Evolutionary conservation across 2,888 invertebrate genomes (phyloP), one percentile per base, ranked within the genome.

Genomic region (Drosophila paramelanica): DNA sequence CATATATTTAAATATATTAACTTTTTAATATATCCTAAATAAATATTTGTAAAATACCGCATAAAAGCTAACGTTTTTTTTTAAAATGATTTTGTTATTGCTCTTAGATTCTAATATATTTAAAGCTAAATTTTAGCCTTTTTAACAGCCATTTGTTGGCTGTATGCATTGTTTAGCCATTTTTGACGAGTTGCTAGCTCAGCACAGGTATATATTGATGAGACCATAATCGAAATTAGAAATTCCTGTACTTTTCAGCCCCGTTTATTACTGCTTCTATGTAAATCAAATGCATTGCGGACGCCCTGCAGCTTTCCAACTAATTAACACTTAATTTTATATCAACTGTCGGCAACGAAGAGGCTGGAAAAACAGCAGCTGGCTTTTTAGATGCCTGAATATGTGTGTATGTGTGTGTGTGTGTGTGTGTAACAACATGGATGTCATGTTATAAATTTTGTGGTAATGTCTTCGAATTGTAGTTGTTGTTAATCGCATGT

Each of bases 301-400:
- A 57, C 82, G 71, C 88, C 84, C 84, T 85, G 89, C 86, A 79
- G 89, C 69, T 85, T 85, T 88, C 83, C 77, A 77, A 72, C 89
- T 85, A 85, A 85, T 85, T 85, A 85, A 89, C 89, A 89, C 85
- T 89, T 89, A 85, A 89, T 85, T 85, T 88, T 73, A 78, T 71
- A 89, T 89, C 88, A 70, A 77, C 55, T 64, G 27, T 4, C n/a
- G 13, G 47, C 55, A 55, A 13, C 51, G 43, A 45, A 53, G 65
- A 60, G 61, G 57, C 53, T 79, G 62, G 65, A 72, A 81, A 85
- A 75, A 56, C 83, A 67, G 89, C 89, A 86, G 89, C 81, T 84
- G 88, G 59, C 75, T 60, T 76, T 76, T 58, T 43, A 62, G 52
- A 61, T 42, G 25, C 36, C 11, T 38, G 8, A n/a, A n/a, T n/a